These are phyloP conservation scores for Protonibea diacanthus DNA, from an alignment of 2,797 vertebrate species.

Conservation along the genomic window DNA sequence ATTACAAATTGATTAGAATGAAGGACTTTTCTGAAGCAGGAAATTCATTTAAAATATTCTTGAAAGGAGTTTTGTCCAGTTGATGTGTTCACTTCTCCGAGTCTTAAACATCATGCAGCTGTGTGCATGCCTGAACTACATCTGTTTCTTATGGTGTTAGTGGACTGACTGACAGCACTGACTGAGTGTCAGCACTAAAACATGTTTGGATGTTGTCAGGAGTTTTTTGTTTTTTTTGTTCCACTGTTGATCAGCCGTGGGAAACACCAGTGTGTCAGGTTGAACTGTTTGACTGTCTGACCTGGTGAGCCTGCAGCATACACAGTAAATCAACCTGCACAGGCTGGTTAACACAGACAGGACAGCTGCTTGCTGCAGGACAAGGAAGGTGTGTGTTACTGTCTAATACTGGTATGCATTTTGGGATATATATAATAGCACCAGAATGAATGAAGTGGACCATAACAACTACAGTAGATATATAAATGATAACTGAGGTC, in stretches of 20 bases:
- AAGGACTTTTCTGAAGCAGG: no score
- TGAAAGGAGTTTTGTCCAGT: background rate
- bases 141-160: background rate
- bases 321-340: slow-evolving; percentile 7
- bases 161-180: background rate
- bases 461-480: background rate
- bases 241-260: background rate
- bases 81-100: background rate
- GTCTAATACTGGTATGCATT: background rate
- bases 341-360: background rate
- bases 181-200: background rate
- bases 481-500: background rate
- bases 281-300: slow-evolving; percentile 32
- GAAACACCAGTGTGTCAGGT: slow-evolving; percentile 13
- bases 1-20: background rate
- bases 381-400: background rate
- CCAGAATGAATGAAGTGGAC: background rate
- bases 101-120: slow-evolving; percentile 4
- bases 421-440: background rate
- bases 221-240: slow-evolving; percentile 17
- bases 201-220: background rate
- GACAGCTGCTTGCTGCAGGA: background rate
- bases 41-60: background rate
- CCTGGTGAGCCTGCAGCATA: background rate
- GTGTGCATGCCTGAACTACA: background rate